phyloP scores from a whole-genome alignment of 2,797 vertebrate species.

The Heteromormyrus szaboi region DNA sequence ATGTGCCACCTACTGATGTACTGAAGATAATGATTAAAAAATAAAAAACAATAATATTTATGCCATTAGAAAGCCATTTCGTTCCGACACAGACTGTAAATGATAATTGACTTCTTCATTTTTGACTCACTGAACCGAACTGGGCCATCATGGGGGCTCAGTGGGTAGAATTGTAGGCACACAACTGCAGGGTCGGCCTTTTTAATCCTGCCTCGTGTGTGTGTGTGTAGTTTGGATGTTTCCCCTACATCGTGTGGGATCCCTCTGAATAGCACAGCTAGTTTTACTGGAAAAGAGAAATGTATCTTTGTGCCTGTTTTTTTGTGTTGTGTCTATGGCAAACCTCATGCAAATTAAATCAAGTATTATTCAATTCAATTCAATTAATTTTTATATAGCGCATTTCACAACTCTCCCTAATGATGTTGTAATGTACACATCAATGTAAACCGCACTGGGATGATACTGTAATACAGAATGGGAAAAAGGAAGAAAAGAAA shows the following conservation, averaged over 20 bases:
- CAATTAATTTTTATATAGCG: too few relatives aligned
- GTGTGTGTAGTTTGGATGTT: not conserved
- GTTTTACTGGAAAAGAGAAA: not conserved
- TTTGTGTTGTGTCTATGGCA: not conserved
- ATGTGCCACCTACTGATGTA: not conserved
- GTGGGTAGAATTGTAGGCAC: not conserved
- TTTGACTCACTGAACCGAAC: not conserved
- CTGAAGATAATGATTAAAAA: slow-evolving; percentile 15
- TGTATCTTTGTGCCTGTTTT: not conserved
- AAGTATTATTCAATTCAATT: too few relatives aligned
- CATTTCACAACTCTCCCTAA: too few relatives aligned
- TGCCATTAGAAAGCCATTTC: not conserved
- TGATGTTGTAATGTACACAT: too few relatives aligned
- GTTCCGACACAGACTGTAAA: not conserved
- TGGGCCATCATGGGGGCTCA: not conserved
- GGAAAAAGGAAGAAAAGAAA: not conserved
- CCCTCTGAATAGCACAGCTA: not conserved
- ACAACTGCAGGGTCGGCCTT: not conserved
- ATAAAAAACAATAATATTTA: slow-evolving; percentile 6
- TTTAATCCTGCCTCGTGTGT: not conserved
- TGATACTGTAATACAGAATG: not conserved
- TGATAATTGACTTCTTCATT: not conserved
- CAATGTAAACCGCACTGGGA: too few relatives aligned
- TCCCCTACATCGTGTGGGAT: not conserved
- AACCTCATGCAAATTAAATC: not conserved